Evolutionary conservation across 2,888 invertebrate species (phyloP).

Genomic region (Pseudanteris insignis): DNA sequence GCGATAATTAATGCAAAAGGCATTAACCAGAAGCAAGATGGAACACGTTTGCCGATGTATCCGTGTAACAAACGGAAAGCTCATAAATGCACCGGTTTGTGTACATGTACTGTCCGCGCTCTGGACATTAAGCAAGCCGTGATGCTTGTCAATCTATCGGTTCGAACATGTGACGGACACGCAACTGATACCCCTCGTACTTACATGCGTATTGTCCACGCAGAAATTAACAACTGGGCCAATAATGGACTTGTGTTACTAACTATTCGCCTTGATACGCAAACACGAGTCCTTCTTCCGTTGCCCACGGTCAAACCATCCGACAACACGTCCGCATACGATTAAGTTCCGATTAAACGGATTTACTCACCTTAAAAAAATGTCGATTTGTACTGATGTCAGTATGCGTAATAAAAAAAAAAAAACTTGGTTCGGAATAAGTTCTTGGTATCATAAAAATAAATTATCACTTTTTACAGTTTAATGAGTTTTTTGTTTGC

Average conservation of each 20-base stretch:
- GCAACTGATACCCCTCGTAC: conserved; percentile 15
- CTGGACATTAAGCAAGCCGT: conserved; percentile 18
- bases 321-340: too few species aligned
- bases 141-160: conserved; percentile 40
- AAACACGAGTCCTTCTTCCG: conserved; percentile 5
- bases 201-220: conserved; percentile 33
- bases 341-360: too few species aligned
- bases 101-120: conserved; percentile 24
- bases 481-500: too few species aligned
- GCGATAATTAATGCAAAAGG: conserved; percentile 26
- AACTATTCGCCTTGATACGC: conserved; percentile 26
- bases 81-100: conserved; percentile 35
- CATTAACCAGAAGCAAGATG: conserved; percentile 20
- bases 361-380: too few species aligned
- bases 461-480: too few species aligned
- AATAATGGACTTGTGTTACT: conserved; percentile 23
- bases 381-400: too few species aligned
- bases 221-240: conserved; percentile 35
- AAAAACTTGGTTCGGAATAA: too few species aligned
- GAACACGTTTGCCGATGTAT: conserved; percentile 23
- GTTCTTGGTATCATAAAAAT: too few species aligned
- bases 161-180: conserved; percentile 31
- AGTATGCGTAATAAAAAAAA: too few species aligned
- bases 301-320: conserved; percentile 8
- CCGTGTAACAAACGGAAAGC: conserved; percentile 20